phyloP scores from a whole-genome alignment of 2,888 invertebrate species.

The Eupithecia tripunctaria region DNA sequence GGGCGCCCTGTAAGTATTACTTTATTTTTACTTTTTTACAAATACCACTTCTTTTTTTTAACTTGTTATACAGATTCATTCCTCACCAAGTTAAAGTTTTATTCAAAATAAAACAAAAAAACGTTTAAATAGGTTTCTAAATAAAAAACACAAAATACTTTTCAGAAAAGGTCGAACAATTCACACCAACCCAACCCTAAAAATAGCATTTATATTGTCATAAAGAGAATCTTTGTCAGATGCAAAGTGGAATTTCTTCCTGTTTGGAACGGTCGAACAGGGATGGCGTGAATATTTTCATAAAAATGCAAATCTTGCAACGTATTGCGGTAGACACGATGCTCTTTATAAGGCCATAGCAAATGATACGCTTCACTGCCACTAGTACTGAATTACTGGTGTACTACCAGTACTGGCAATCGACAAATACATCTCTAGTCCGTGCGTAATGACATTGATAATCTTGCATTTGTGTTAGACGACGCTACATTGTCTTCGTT shows the following conservation, averaged over 20 bases:
- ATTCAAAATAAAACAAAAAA: not conserved
- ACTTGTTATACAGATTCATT: not conserved
- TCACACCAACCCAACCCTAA: slow-evolving; percentile 27
- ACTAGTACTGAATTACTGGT: not conserved
- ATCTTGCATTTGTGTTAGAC: not conserved
- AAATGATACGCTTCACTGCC: slow-evolving; percentile 14
- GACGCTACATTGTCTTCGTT: not conserved
- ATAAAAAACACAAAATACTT: not conserved
- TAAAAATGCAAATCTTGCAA: slow-evolving; percentile 67
- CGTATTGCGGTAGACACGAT: slow-evolving; percentile 53
- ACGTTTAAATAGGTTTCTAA: not conserved
- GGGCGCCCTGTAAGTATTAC: too few relatives aligned
- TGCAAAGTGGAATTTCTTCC: slow-evolving; percentile 49
- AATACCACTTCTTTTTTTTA: too few relatives aligned
- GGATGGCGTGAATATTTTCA: slow-evolving; percentile 60
- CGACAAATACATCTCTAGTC: not conserved
- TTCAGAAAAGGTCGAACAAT: not conserved
- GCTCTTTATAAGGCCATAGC: slow-evolving; percentile 14
- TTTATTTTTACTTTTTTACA: too few relatives aligned
- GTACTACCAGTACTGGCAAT: not conserved
- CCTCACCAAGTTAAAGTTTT: not conserved
- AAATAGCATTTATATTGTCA: slow-evolving; percentile 50
- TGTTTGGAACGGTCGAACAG: slow-evolving; percentile 50
- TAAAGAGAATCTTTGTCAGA: slow-evolving; percentile 52
- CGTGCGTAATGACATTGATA: not conserved